A percentile compares a stretch with the other conserved stretches of the same genome.
phyloP scores from a whole-genome alignment of 2,113 vertebrate species.

The Ctenomys sociabilis region DNA sequence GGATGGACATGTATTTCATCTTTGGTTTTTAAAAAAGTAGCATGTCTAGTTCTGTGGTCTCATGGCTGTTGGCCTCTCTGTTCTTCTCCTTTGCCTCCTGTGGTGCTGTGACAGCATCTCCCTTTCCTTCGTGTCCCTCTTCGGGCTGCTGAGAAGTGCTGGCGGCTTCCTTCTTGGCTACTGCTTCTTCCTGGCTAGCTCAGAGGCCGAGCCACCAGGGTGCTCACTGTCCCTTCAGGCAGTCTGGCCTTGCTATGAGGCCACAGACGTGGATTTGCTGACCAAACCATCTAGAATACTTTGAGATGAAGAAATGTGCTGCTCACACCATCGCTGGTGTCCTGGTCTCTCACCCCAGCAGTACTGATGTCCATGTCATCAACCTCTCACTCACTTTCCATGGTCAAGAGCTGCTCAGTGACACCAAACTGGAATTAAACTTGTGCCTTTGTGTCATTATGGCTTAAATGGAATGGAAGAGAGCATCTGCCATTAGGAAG shows the following conservation, averaged over 20 bases:
- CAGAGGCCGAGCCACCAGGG: too few relatives aligned
- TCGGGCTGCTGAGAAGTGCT: too few relatives aligned
- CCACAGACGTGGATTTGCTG: constrained; percentile 88
- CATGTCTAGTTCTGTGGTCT: background rate
- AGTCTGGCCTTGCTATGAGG: too few relatives aligned
- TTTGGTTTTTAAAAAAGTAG: background rate
- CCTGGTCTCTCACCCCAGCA: constrained; percentile 97
- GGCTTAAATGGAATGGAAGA: constrained; percentile 99
- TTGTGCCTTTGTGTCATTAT: constrained; percentile 95
- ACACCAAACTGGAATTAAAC: constrained; percentile 97
- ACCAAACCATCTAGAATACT: constrained; percentile 95
- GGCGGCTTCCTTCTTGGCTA: too few relatives aligned
- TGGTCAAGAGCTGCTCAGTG: constrained; percentile 95
- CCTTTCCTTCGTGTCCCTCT: too few relatives aligned
- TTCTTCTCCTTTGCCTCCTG: too few relatives aligned
- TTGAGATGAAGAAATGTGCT: constrained; percentile 94
- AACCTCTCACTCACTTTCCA: constrained; percentile 98
- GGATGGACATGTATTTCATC: background rate
- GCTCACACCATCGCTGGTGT: constrained; percentile 96
- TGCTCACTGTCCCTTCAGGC: too few relatives aligned
- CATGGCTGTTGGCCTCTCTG: too few relatives aligned
- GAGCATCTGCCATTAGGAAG: constrained; percentile 95
- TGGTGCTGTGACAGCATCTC: too few relatives aligned
- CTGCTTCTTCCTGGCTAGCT: too few relatives aligned
- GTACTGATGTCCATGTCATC: constrained; percentile 97